Base-by-base conservation (phyloP, 1,140 invertebrate species). In the Leptopilina boulardi region DNA sequence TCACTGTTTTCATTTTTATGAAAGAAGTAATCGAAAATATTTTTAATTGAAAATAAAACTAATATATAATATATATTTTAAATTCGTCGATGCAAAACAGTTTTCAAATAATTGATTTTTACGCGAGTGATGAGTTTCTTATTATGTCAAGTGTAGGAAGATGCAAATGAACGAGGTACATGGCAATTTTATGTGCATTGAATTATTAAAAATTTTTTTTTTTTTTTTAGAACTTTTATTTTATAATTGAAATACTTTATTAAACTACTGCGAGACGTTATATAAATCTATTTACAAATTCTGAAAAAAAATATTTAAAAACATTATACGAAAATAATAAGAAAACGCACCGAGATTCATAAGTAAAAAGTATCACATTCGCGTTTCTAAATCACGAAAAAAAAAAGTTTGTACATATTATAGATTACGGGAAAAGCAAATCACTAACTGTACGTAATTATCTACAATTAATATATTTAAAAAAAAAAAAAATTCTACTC, bases 81-180 rank as follows among this genome's bases (percentile, higher is more conserved):
- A n/a, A 26, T 56, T 26, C 38, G 10, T n/a, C 13, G 47, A 34
- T 21, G 23, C 66, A 74, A 77, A 81, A 75, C 21, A 72, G 75
- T 80, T 71, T 71, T 15, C 21, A 76, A 72, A 51, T 70, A 70
- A 75, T n/a, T n/a, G n/a, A n/a, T 56, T 30, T 76, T 70, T 51
- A 80, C 21, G 73, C 70, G 71, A 70, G 18, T 71, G 44, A 66
- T 71, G 73, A 80, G 38, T 76, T 74, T 71, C 66, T 56, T 38
- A 4, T 38, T 41, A 82, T 34, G 77, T 73, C 54, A 76, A 78
- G 75, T 83, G 66, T 78, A 74, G 81, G 78, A 83, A 76, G 77
- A 76, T 59, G 9, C 54, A 76, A 82, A 83, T 74, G 82, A 81
- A 76, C 80, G 81, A 73, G 13, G 19, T 66, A 51, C 23, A 26